Evolutionary conservation across 2,888 invertebrate species (phyloP).

Genomic region (Ophion ventricosus): DNA sequence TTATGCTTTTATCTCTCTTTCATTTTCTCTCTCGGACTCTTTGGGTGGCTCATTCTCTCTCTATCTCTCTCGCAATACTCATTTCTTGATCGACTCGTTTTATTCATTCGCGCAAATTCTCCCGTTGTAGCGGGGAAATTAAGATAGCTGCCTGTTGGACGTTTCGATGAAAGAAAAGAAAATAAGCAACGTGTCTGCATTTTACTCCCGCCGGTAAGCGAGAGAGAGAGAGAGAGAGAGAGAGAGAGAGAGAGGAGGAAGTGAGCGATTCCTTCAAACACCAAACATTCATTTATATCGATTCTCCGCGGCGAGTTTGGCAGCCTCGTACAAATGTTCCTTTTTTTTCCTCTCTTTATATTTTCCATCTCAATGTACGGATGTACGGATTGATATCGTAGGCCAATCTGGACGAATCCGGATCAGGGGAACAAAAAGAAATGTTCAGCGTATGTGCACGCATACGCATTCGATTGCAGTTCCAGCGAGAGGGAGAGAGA

Average conservation of each 20-base stretch:
- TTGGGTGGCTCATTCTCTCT: background rate
- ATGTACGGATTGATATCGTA: slow-evolving; percentile 2
- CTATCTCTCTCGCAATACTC: background rate
- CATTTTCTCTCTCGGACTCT: background rate
- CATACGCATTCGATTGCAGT: slow-evolving; percentile 47
- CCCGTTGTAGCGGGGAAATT: slow-evolving; percentile 33
- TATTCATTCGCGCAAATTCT: slow-evolving; percentile 24
- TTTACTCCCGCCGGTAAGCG: slow-evolving; percentile 21
- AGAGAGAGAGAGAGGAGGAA: slow-evolving; percentile 9
- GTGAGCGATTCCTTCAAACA: slow-evolving; percentile 10
- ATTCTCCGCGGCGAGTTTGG: slow-evolving; percentile 39
- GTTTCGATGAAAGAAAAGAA: slow-evolving; percentile 58
- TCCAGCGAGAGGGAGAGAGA: slow-evolving; percentile 31
- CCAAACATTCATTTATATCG: slow-evolving; percentile 47
- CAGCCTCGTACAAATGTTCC: slow-evolving; percentile 21
- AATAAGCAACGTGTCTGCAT: slow-evolving; percentile 48
- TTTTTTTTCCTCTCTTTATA: slow-evolving; percentile 7
- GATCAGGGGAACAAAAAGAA: slow-evolving; percentile 23
- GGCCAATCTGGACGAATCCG: slow-evolving; percentile 30
- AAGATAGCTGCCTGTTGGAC: slow-evolving; percentile 44
- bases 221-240: slow-evolving; percentile 21
- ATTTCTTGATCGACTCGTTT: background rate
- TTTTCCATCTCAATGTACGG: background rate
- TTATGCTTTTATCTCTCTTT: background rate
- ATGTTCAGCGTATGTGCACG: slow-evolving; percentile 29